Conservation (phyloP, 2,113 vertebrate genomes). For the Rhinopithecus roxellana region DNA sequence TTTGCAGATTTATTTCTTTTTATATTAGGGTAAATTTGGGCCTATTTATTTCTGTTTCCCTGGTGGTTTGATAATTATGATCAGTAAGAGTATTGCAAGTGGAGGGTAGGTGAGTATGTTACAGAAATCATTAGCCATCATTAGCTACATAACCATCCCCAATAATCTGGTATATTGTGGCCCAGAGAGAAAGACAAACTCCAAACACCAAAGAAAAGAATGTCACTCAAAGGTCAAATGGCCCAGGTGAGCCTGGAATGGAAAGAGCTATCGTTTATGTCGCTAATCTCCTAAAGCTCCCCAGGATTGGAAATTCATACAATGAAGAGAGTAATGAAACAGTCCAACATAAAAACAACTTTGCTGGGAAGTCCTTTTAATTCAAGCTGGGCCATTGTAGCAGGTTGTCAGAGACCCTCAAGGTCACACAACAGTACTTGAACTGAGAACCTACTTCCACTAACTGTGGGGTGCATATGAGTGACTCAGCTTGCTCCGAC, state of each 20-base stretch:
- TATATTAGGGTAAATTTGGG: neutral
- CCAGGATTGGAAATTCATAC: neutral
- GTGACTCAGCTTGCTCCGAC: fast-evolving
- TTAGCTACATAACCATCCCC: neutral
- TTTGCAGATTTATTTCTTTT: neutral
- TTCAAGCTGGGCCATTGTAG: neutral
- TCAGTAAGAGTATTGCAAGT: neutral
- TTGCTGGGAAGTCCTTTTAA: neutral
- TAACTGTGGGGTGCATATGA: too few relatives aligned
- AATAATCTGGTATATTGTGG: neutral
- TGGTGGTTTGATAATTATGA: neutral
- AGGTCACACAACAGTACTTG: neutral
- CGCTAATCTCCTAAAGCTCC: too few relatives aligned
- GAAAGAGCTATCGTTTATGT: neutral
- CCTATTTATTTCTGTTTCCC: neutral
- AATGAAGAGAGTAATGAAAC: neutral
- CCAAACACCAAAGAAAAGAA: neutral
- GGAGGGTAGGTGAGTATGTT: neutral
- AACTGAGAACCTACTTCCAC: neutral
- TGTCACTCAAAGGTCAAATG: neutral
- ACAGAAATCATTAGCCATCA: neutral
- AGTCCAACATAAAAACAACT: neutral
- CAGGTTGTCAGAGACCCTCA: neutral
- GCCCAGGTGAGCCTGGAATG: neutral
- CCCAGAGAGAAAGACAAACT: neutral